Percentiles rank a stretch among this genome's conserved stretches.
phyloP scores from a whole-genome alignment of 2,113 vertebrate species.

The Megaptera novaeangliae region DNA sequence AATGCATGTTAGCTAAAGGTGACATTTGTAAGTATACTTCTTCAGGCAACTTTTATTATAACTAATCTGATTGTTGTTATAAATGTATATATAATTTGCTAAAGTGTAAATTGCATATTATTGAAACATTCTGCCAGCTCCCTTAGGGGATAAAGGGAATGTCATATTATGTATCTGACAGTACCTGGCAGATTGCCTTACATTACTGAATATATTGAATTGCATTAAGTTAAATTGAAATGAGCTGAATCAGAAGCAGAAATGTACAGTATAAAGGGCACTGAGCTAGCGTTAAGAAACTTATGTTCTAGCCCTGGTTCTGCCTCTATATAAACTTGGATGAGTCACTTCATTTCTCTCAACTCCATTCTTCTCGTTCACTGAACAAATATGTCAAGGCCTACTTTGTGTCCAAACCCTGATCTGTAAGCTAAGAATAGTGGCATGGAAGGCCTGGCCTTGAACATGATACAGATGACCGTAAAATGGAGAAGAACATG shows the following conservation, averaged over 20 bases:
- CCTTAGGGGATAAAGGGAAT: neutral
- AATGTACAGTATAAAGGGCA: neutral
- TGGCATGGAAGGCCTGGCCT: neutral
- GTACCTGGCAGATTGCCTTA: neutral
- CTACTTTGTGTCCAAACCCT: neutral
- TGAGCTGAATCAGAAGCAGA: neutral
- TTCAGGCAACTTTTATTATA: neutral
- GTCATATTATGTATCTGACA: neutral
- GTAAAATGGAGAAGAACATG: neutral
- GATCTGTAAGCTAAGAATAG: neutral
- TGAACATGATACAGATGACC: neutral
- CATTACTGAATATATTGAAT: neutral
- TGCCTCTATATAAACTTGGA: neutral
- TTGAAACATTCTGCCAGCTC: neutral
- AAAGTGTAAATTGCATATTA: neutral
- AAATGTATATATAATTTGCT: neutral
- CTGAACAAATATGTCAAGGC: neutral
- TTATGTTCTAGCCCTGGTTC: neutral
- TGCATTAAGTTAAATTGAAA: neutral
- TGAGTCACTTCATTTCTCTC: neutral
- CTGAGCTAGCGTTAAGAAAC: neutral
- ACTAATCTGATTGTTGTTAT: neutral
- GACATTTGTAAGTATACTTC: neutral
- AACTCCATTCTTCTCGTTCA: neutral
- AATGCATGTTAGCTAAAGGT: neutral